Conservation (phyloP, 2,888 invertebrate genomes). For the Heliconius aoede region DNA sequence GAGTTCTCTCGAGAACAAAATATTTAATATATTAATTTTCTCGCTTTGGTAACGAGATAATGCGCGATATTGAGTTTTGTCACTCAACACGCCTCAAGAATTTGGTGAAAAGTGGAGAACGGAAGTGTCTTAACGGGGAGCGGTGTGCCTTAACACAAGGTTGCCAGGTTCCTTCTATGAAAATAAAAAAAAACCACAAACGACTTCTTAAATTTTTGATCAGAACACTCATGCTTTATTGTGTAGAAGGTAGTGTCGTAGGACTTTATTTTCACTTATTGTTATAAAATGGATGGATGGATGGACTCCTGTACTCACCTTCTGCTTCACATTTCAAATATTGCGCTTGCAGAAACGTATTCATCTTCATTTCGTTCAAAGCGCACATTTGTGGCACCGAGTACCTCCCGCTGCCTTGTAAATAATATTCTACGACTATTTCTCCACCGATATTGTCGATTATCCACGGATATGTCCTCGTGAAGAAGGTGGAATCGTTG, state of each 20-base stretch:
- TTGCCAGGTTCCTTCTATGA: too few relatives aligned
- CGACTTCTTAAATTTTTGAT: too few relatives aligned
- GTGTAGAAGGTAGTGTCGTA: too few relatives aligned
- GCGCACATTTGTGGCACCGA: constrained; percentile 65
- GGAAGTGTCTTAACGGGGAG: too few relatives aligned
- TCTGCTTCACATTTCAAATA: constrained; percentile 65
- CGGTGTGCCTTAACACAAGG: too few relatives aligned
- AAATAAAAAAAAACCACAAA: too few relatives aligned
- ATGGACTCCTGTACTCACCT: constrained; percentile 50
- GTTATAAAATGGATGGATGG: neutral
- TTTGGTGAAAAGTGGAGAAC: too few relatives aligned
- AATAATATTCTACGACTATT: constrained; percentile 55
- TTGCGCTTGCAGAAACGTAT: constrained; percentile 62
- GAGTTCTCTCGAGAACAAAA: too few relatives aligned
- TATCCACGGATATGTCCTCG: constrained; percentile 60
- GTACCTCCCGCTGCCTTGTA: constrained; percentile 62
- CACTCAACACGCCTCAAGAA: too few relatives aligned
- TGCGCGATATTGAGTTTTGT: too few relatives aligned
- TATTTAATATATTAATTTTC: too few relatives aligned
- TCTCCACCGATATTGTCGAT: constrained; percentile 65
- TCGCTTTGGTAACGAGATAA: too few relatives aligned
- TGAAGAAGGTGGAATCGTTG: constrained; percentile 57
- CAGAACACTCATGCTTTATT: neutral
- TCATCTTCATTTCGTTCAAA: constrained; percentile 53
- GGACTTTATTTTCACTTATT: neutral